Conservation (phyloP, 1,140 invertebrate species). For the Halyomorpha halys region DNA sequence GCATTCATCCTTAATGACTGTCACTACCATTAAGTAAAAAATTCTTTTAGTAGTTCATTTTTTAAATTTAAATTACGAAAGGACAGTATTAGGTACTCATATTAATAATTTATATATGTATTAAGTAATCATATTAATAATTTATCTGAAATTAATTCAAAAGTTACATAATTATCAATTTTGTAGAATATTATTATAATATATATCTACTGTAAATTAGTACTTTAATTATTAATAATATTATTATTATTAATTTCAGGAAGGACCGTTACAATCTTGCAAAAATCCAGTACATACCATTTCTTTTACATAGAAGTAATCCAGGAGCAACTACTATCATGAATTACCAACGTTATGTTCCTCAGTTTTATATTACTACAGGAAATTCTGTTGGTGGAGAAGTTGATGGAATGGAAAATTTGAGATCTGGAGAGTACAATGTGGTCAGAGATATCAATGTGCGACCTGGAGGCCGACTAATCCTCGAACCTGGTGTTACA, state of each 20-base stretch:
- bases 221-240: too few species aligned
- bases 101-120: too few species aligned
- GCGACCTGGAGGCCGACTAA: constrained; percentile 73
- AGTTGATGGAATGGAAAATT: constrained; percentile 72
- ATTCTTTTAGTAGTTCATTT: too few species aligned
- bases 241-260: constrained; percentile 35
- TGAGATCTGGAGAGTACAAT: constrained; percentile 67
- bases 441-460: constrained; percentile 87
- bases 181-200: too few species aligned
- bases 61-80: too few species aligned
- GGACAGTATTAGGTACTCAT: too few species aligned
- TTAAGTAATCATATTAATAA: too few species aligned
- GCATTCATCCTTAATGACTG: too few species aligned
- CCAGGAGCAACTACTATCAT: constrained; percentile 67
- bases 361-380: constrained; percentile 58
- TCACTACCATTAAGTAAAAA: too few species aligned
- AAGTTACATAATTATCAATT: too few species aligned
- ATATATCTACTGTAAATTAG: too few species aligned
- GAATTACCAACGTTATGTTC: constrained; percentile 58
- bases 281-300: constrained; percentile 75
- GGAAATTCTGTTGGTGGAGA: constrained; percentile 67
- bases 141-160: too few species aligned
- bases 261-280: constrained; percentile 88
- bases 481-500: constrained; percentile 74
- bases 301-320: constrained; percentile 71